Base-by-base conservation (phyloP, 2,888 invertebrate species). In the Tetragnatha montana region DNA sequence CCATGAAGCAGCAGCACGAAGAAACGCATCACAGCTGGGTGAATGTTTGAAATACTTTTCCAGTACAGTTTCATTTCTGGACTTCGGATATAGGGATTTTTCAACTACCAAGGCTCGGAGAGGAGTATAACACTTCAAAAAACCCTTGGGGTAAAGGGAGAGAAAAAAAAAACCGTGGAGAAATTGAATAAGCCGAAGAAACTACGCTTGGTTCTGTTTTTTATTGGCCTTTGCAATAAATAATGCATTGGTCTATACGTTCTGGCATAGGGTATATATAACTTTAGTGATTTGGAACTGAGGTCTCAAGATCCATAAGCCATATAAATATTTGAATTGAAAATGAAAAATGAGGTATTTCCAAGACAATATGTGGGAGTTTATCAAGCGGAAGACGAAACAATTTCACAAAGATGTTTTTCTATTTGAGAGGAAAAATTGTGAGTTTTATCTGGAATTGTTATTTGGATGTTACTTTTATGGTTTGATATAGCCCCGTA, bases 281-380 rank as follows among this genome's bases (percentile, higher is more conserved):
- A 8, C 22, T 14, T 78, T 21, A 22, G 51, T 78, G 22, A 60
- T 60, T 78, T 78, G 22, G 78, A 60, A 60, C 22, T 60, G 60
- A 22, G 60, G 60, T 8, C 22, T 78, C 60, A 78, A 60, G 51
- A 75, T 47, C 21, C 14, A 47, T 14, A 60, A 78, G 22, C 12
- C 19, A 68, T 60, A 60, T 78, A 19, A 78, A 78, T 68, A 35
- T 78, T 78, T 60, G 35, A 78, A 78, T 78, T 78, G 10, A 22
- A 68, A 78, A 22, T 22, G 17, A 78, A 78, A 78, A 12, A 21
- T 0, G 50, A n/a, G 6, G 6, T 12, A 60, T 60, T 60, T 60
- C 10, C 17, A 8, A 10, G 17, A 60, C 60, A 60, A 60, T 60
- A 60, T 60, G 60, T 12, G 14, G 60, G 17, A 60, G 60, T 60